Conservation (phyloP, 1,140 invertebrate genomes). For the Drosophila nigromelanica region DNA sequence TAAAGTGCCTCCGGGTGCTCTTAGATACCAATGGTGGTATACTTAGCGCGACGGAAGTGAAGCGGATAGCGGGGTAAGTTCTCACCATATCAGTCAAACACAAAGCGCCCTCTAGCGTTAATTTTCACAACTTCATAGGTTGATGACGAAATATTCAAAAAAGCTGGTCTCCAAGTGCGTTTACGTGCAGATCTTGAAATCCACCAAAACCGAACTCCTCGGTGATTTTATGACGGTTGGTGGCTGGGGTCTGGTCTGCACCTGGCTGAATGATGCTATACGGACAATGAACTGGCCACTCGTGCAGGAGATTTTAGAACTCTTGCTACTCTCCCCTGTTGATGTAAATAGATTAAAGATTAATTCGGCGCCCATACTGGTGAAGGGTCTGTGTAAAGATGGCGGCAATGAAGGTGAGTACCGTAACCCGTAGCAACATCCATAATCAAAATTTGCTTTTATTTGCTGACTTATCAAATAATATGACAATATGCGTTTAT, state of each 20-base stretch:
- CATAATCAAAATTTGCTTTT: not conserved
- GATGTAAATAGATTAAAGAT: conserved; percentile 94
- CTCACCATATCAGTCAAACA: not conserved
- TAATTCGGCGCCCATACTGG: conserved; percentile 95
- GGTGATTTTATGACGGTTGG: conserved; percentile 94
- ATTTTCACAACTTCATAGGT: conserved; percentile 86
- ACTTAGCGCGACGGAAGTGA: conserved; percentile 92
- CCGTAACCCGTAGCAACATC: too few relatives aligned
- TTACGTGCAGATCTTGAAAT: conserved; percentile 96
- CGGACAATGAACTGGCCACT: conserved; percentile 93
- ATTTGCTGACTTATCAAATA: not conserved
- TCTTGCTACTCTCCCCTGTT: conserved; percentile 93
- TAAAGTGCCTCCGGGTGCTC: conserved; percentile 93
- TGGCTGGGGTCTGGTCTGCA: conserved; percentile 94
- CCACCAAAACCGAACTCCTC: conserved; percentile 92
- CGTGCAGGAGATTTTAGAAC: conserved; percentile 92
- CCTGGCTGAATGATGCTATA: conserved; percentile 94
- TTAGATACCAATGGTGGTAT: conserved; percentile 93
- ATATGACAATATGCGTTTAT: not conserved
- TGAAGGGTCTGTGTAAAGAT: conserved; percentile 94
- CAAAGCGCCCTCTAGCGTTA: conserved; percentile 47
- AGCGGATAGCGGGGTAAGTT: conserved; percentile 90
- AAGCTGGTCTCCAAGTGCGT: conserved; percentile 98
- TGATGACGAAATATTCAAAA: conserved; percentile 98
- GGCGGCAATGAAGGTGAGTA: conserved; percentile 89